Evolutionary conservation across 2,797 vertebrate species (phyloP).

Genomic region (Channallabes apus): DNA sequence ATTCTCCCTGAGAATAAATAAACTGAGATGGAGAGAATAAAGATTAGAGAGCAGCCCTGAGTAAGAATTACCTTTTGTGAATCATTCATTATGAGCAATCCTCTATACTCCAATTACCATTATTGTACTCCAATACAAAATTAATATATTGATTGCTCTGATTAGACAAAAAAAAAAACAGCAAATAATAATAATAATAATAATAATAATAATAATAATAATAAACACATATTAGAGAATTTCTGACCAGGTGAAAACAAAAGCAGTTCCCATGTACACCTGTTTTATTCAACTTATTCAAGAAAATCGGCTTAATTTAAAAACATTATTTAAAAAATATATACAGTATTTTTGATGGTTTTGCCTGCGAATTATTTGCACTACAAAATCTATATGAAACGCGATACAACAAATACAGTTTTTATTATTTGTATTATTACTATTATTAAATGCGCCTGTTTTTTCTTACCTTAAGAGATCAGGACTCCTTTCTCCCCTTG

Average conservation of each 20-base stretch:
- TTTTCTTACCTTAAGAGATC: neutral
- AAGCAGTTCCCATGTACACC: neutral
- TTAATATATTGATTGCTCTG: neutral
- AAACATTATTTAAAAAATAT: neutral
- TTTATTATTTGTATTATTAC: no score
- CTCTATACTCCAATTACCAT: neutral
- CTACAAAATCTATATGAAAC: neutral
- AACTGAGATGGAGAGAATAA: neutral
- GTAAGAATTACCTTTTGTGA: slow-evolving; percentile 4
- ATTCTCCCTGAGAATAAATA: slow-evolving; percentile 5
- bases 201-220: neutral
- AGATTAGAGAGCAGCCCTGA: neutral
- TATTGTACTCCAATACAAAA: neutral
- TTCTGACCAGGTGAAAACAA: neutral
- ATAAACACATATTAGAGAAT: neutral
- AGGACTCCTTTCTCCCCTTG: neutral
- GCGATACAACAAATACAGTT: neutral
- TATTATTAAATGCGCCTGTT: neutral
- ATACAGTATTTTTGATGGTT: no score
- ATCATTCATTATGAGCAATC: slow-evolving; percentile 36
- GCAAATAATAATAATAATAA: neutral
- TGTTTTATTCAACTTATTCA: neutral
- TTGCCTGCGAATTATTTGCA: neutral
- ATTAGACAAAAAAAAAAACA: neutral
- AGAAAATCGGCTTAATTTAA: neutral